Base-by-base conservation (phyloP, 2,888 invertebrate species). In the Actias luna region DNA sequence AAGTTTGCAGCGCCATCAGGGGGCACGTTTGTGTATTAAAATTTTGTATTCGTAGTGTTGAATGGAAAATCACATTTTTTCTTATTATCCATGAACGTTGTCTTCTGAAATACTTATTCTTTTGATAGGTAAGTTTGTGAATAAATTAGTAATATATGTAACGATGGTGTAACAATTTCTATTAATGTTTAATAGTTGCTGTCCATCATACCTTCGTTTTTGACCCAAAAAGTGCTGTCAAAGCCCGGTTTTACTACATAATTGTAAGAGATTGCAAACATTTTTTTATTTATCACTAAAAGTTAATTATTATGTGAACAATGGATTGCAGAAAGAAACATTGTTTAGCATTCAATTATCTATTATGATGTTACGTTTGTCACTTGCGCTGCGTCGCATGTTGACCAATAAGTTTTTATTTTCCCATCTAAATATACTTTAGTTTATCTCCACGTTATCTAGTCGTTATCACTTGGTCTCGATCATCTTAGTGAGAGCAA, bases 1-100 rank as follows among this genome's bases (percentile, higher is more conserved):
- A 69, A 62, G 62, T 62, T 42, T 62, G 59, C 64, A 67, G 72
- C 81, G 86, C 88, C 81, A 80, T 78, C 88, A 85, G 66, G 73
- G 75, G 82, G 72, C 61, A 68, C 71, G 72, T 72, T 80, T 80
- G 73, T 89, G 89, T 90, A 89, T 86, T 86, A 88, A 86, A 87
- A 90, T 87, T 92, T 92, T 92, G 92, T 92, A 91, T 92, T 93
- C 90, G 91, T 92, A 90, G 92, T 90, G 87, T 85, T 88, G 90
- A 86, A 89, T 92, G 90, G 88, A 86, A 84, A 85, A 89, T 84
- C 88, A 91, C 92, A 89, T 88, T 91, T 92, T 89, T 84, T 85
- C 80, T 83, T 86, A 87, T 89, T 92, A 92, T 89, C 83, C 84
- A 92, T 93, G 90, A 93, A 80, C 86, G 77, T 78, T 84, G 85